Evolutionary conservation across 1,140 invertebrate species (phyloP).

Genomic region (Zaprionus davidi): DNA sequence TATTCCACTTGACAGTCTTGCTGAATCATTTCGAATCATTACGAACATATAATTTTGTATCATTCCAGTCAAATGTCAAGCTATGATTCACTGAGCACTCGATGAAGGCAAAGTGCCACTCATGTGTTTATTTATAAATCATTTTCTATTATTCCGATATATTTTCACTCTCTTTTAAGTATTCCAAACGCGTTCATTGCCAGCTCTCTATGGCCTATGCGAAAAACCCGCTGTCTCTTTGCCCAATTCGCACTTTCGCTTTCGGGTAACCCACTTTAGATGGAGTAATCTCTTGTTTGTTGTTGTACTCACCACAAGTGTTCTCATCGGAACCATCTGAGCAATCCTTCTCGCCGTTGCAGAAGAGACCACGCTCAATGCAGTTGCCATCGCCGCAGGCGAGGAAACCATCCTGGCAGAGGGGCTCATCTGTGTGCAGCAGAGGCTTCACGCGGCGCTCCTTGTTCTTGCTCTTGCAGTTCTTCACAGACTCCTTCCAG

Average conservation of each 20-base stretch:
- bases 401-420: conserved; percentile 93
- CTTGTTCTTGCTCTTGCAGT: conserved; percentile 96
- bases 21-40: conserved; percentile 69
- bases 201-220: conserved; percentile 1
- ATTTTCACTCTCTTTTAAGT: conserved; percentile 1
- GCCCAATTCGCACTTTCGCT: conserved; percentile 7
- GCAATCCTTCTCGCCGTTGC: conserved; percentile 96
- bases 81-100: conserved; percentile 10
- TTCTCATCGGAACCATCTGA: conserved; percentile 95
- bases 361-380: conserved; percentile 95
- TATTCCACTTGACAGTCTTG: conserved; percentile 44
- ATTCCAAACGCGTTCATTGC: neutral
- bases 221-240: conserved; percentile 5
- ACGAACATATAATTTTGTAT: conserved; percentile 63
- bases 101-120: conserved; percentile 5
- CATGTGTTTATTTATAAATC: neutral
- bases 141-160: conserved; percentile 14
- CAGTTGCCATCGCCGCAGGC: conserved; percentile 95
- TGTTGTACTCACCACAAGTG: conserved; percentile 92
- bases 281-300: neutral
- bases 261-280: neutral
- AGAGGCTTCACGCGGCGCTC: conserved; percentile 95
- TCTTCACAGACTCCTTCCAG: conserved; percentile 97
- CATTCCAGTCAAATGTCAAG: conserved; percentile 61
- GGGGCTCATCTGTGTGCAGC: conserved; percentile 94